Base-by-base conservation (phyloP, 1,140 invertebrate species). In the Lucilia sericata region DNA sequence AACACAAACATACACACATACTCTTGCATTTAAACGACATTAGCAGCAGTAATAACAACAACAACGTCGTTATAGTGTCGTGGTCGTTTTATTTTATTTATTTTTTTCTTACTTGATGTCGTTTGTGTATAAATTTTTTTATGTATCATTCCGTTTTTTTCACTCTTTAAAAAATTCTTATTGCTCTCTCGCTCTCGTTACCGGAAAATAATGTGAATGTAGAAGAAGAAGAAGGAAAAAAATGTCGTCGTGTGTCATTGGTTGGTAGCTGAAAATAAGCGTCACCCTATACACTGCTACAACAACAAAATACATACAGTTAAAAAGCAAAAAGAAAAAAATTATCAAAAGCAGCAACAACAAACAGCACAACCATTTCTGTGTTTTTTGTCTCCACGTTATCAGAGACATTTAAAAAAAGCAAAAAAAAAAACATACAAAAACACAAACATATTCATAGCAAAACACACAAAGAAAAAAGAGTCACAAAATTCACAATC, bases 241-340 rank as follows among this genome's bases (percentile, higher is more conserved):
- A 88, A 88, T 90, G 89, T 90, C 89, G 89, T 90, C 86, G 88
- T 88, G 89, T 90, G 89, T 90, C 89, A 90, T 90, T 90, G 89
- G 89, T 88, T 88, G 88, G 87, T 47, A 51, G 42, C 42, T 49
- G 5, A 55, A 55, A 17, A 55, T 17, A 21, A 78, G 42, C 76
- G 76, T 80, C 76, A 80, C 76, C 76, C 76, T 80, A 80, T 80
- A 80, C 76, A 49, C 34, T 76, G 74, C 13, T 76, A 76, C 17
- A 36, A 76, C 34, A 76, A 55, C 5, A 17, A 76, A 8, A 75
- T 36, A 70, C 7, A 70, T 75, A 30, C 21, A 75, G 25, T 75
- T 7, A 74, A 34, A 7, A 74, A 9, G 12, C 19, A 74, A 74
- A 74, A 42, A 8, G 2, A 76, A 51, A 13, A 80, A 49, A 21